Base-by-base conservation (phyloP, 2,113 vertebrate genomes). In the Saccopteryx leptura region DNA sequence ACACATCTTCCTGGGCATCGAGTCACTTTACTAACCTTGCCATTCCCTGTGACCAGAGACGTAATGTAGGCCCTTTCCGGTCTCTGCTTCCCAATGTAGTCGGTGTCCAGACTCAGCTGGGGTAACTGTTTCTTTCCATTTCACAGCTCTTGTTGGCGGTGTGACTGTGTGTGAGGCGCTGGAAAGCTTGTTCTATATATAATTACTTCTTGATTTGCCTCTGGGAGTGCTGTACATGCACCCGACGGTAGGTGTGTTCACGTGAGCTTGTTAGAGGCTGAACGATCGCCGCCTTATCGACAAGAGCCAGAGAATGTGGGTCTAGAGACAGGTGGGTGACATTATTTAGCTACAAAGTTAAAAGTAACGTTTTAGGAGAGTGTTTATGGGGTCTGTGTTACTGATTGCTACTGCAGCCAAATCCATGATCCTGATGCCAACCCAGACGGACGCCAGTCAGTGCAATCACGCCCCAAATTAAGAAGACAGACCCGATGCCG, bases 201-300 rank as follows among this genome's bases (percentile, higher is more conserved):
- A 74, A 91, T 92, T 78, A 82, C 76, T 72, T 58, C 72, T 88
- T 9, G 65, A 69, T 81, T 71, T 52, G 94, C 88, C 71, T 84
- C 54, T 17, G 71, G 12, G 72, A 18, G 52, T 52, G 75, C 94
- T 31, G 50, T 17, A n/a, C 74, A 52, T 7, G 81, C 4, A 28
- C 78, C 60, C 9, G 1, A 7, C 48, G 1, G 1, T 9, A 7
- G 9, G 93, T 17, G 65, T 5, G 28, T 15, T 21, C 89, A 18
- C 18, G 33, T 52, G 85, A 61, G 85, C 65, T 46, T 7, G 81
- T 50, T 14, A 2, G 75, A 75, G 76, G 76, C 1, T 50, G 52
- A 61, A 52, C 6, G 52, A 61, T 78, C 5, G 17, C 33, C 2
- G 26, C 7, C 9, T 7, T 1, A 54, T 4, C 0, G 1, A 9